Evolutionary conservation across 2,113 vertebrate genomes (phyloP), one percentile per base, ranked within the genome.

Genomic region (Neogobius melanostomus): DNA sequence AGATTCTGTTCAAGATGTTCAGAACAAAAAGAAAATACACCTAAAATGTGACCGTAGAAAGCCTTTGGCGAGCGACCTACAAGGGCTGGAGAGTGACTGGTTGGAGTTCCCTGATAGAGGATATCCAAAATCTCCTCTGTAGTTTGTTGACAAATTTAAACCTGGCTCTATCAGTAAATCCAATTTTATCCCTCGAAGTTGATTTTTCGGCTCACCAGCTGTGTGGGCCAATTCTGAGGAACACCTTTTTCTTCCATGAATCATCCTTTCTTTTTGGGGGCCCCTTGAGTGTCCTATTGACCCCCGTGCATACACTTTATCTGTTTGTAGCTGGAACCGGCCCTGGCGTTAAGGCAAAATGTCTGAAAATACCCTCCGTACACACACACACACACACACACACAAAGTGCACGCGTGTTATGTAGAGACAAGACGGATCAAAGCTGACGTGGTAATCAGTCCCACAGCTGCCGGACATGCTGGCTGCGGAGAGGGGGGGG

Each of bases 381-480:
- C 7, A 14, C 1, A 53, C 16, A 9, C 66, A 16, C 21, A 49
- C 7, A 11, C 60, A 66, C 28, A 5, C 28, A 36, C 28, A 36
- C 46, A 48, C 9, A 14, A 5, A 10, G 0, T 15, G 9, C 66
- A 16, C 21, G 45, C 7, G 12, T 52, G 65, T 15, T 69, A 80
- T 83, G 53, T 75, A 84, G 74, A 81, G 65, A 79, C 42, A 0
- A 74, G 75, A 77, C 66, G 42, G 68, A 86, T 87, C 64, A 74
- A 53, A 80, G 76, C 62, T 85, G 87, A 85, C 84, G 43, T 36
- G n/a, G 70, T 86, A 86, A 90, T 88, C 74, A 75, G 85, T 67
- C 66, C 67, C 49, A 16, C 77, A 82, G 81, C 80, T 84, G 84
- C 53, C 59, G 46, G 62, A 6, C 72, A 74, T 74, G 73, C 68